Evolutionary conservation across 2,113 vertebrate species (phyloP).

Genomic region (Saccopteryx bilineata): DNA sequence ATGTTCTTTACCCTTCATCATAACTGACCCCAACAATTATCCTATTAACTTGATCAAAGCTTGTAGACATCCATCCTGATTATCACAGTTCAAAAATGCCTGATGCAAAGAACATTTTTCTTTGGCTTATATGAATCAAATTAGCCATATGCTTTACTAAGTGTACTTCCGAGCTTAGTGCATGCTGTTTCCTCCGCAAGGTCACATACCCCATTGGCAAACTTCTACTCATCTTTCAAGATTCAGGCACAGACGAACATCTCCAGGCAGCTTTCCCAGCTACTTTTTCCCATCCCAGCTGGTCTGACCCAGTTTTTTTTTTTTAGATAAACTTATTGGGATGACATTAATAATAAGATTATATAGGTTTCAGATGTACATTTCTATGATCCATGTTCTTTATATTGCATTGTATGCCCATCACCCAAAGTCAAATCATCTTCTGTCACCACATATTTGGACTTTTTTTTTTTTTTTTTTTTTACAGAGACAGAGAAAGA

Average conservation of each 20-base stretch:
- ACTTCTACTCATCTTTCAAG: not conserved
- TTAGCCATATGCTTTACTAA: not conserved
- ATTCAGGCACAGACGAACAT: not conserved
- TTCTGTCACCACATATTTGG: too few species aligned
- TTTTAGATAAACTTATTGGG: not conserved
- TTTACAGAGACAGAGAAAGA: too few species aligned
- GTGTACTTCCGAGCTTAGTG: rapidly evolving
- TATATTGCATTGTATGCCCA: too few species aligned
- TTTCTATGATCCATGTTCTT: too few species aligned
- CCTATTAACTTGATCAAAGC: not conserved
- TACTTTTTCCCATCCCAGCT: not conserved
- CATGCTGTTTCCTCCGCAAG: not conserved
- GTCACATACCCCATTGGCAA: not conserved
- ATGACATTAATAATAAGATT: too few species aligned
- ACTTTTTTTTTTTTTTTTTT: too few species aligned
- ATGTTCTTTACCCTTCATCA: not conserved
- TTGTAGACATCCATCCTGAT: not conserved
- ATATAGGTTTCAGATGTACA: too few species aligned
- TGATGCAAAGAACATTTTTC: not conserved
- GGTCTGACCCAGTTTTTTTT: not conserved
- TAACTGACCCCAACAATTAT: not conserved
- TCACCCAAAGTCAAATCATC: too few species aligned
- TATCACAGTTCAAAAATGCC: not conserved
- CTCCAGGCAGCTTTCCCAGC: not conserved
- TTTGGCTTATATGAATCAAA: not conserved